Percentiles rank a stretch among this genome's conserved stretches.
Conservation (phyloP, 2,113 vertebrate species). For the Nesoenas mayeri region DNA sequence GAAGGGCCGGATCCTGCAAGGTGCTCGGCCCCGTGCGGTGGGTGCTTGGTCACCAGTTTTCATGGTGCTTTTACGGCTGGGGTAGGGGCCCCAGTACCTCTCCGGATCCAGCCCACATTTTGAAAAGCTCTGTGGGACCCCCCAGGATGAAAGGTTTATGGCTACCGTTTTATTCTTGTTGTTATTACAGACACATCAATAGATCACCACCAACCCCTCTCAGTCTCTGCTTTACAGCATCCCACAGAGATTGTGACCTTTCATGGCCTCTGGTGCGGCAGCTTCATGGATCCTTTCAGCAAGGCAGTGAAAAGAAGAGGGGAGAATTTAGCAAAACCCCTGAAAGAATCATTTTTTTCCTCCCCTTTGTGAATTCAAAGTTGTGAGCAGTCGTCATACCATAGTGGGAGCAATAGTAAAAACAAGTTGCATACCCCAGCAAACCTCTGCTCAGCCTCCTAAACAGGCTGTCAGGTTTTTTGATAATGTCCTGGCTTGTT, state of each 20-base stretch:
- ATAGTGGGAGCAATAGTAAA: slow-evolving; percentile 29
- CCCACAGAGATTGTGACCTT: slow-evolving; percentile 68
- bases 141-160: slow-evolving; percentile 71
- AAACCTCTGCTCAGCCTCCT: slow-evolving; percentile 45
- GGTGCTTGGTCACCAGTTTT: neutral
- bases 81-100: slow-evolving; percentile 20
- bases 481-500: slow-evolving; percentile 41
- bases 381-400: slow-evolving; percentile 39
- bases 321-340: slow-evolving; percentile 62
- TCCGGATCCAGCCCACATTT: neutral
- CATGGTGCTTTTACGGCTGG: neutral
- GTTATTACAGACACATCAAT: slow-evolving; percentile 69
- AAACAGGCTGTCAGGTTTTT: slow-evolving; percentile 32
- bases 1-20: neutral
- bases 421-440: slow-evolving; percentile 35
- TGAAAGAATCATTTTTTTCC: slow-evolving; percentile 47
- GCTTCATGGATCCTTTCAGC: slow-evolving; percentile 61
- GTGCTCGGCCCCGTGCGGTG: neutral
- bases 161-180: slow-evolving; percentile 68
- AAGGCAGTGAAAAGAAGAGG: slow-evolving; percentile 50
- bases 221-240: slow-evolving; percentile 70
- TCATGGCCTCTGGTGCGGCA: slow-evolving; percentile 54
- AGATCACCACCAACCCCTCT: slow-evolving; percentile 66
- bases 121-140: slow-evolving; percentile 68
- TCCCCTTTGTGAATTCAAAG: slow-evolving; percentile 38